Percentiles rank a stretch among this genome's conserved stretches.
phyloP scores from a whole-genome alignment of 1,140 invertebrate species.

The Zaprionus nigranus region DNA sequence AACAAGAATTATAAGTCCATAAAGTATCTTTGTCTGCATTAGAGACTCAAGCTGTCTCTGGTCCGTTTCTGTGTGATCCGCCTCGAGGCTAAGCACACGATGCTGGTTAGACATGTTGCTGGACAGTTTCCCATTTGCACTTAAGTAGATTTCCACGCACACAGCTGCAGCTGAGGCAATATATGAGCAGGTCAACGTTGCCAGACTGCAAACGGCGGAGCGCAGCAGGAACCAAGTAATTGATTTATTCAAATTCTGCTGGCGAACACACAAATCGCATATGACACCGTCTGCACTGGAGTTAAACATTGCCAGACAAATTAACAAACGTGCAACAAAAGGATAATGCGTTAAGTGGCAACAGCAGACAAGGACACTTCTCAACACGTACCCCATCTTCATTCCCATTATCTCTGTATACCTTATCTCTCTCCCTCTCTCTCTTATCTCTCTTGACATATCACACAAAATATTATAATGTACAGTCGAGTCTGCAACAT shows the following conservation, averaged over 20 bases:
- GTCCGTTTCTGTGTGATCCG: not conserved
- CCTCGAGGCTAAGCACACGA: not conserved
- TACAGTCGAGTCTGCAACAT: constrained; percentile 30
- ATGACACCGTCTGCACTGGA: constrained; percentile 1
- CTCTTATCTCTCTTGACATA: constrained; percentile 9
- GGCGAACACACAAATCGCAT: constrained; percentile 1
- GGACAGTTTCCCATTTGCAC: constrained; percentile 21
- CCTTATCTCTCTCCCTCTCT: too few relatives aligned
- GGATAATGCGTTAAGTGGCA: constrained; percentile 34
- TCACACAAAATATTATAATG: constrained; percentile 42
- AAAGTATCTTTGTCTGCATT: not conserved
- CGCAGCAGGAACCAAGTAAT: constrained; percentile 37
- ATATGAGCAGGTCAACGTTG: constrained; percentile 33
- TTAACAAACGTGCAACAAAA: constrained; percentile 21
- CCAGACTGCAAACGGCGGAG: constrained; percentile 3
- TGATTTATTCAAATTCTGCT: constrained; percentile 22
- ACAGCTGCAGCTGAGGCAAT: constrained; percentile 6
- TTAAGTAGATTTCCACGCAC: constrained; percentile 18
- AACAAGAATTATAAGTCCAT: not conserved
- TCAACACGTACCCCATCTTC: not conserved
- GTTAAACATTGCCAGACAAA: not conserved
- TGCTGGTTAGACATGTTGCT: not conserved
- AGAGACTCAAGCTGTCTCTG: not conserved
- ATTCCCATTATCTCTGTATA: not conserved
- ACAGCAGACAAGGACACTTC: constrained; percentile 1